Base-by-base conservation (phyloP, 2,797 vertebrate genomes). In the Dromococcyx pavoninus region DNA sequence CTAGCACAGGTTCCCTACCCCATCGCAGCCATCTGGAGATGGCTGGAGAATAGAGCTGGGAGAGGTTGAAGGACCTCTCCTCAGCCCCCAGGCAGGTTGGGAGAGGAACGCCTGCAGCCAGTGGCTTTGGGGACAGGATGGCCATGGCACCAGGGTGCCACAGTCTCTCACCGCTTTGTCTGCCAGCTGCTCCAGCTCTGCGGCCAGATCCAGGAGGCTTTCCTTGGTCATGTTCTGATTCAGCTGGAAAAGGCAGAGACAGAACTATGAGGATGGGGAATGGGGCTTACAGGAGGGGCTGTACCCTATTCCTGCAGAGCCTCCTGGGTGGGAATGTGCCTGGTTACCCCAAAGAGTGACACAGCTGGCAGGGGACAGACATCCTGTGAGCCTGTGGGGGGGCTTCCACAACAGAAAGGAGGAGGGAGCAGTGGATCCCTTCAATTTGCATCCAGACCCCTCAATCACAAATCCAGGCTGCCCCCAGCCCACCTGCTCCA, bases 401-500 rank as follows among this genome's bases (percentile, higher is more conserved):
- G 32, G 65, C 18, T 69, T 18, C 17, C 39, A 66, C 44, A 88
- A 41, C n/a, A 72, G 51, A 43, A 61, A 61, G 72, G 57, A 17
- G 23, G 13, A 75, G 32, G n/a, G n/a, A 27, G 41, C 50, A 69
- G 7, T 6, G 17, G 53, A 75, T 16, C 17, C 11, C 53, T 25
- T 61, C 41, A 65, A 35, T 5, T 11, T 8, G 44, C 22, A 72
- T 43, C 17, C 0, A 0, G 24, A 25, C 2, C 1, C 24, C 41
- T n/a, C 39, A 41, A 28, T 57, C 33, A 54, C 80, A 86, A 54
- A 11, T 81, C 30, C 43, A 88, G 25, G 43, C 39, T 81, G 50
- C 22, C 60, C 14, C 28, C 67, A 44, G 30, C 71, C 44, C 79
- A 99, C 99, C 98, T 98, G 95, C 85, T 98, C 83, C 25, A 85